Conservation (phyloP, 2,113 vertebrate species). For the Perognathus longimembris region DNA sequence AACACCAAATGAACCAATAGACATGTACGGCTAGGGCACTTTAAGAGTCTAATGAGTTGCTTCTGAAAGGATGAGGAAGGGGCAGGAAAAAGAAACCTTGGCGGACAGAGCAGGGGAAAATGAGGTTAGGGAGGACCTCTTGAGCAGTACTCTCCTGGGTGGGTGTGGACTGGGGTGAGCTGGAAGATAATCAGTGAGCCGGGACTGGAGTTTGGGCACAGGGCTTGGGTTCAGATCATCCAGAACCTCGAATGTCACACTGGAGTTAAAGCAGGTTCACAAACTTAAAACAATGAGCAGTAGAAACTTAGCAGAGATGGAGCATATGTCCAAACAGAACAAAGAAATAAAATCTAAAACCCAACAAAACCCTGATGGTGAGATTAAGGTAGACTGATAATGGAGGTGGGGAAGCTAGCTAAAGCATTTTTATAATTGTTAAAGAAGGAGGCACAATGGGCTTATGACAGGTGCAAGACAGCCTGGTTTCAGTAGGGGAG, state of each 20-base stretch:
- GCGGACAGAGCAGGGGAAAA: neutral
- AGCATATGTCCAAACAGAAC: neutral
- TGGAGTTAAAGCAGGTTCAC: neutral
- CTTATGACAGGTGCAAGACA: neutral
- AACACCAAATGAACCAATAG: neutral
- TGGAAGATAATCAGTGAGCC: neutral
- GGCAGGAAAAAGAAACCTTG: neutral
- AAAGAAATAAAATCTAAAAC: neutral
- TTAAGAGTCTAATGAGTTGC: neutral
- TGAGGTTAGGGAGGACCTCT: neutral
- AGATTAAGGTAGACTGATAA: neutral
- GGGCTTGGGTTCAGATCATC: neutral
- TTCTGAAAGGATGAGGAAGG: neutral
- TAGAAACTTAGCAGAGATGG: neutral
- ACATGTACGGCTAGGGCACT: neutral
- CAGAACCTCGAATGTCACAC: neutral
- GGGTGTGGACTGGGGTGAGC: neutral
- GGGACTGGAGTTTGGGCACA: neutral
- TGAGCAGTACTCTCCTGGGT: neutral
- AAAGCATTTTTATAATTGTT: neutral
- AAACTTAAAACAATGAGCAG: neutral
- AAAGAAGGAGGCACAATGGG: neutral
- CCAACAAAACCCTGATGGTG: neutral
- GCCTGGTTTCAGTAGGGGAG: neutral
- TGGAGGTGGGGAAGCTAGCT: neutral